A percentile compares a stretch with the other conserved stretches of the same genome.
Conservation (phyloP, 2,113 vertebrate genomes). For the Rhombomys opimus region DNA sequence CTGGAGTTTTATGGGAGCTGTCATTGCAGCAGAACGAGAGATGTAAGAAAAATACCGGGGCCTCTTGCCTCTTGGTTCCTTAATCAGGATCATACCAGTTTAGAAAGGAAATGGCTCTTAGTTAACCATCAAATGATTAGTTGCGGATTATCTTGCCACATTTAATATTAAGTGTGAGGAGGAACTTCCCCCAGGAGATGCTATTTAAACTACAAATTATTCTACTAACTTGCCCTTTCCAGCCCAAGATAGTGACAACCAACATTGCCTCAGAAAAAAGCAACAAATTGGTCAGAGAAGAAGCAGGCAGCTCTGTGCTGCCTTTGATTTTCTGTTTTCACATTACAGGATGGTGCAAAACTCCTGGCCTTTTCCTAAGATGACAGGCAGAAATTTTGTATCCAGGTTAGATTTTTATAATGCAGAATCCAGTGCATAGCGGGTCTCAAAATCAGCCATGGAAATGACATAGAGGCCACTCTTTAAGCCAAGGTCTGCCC, state of each 20-base stretch:
- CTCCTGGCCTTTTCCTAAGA: slow-evolving; percentile 75
- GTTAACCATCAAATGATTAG: slow-evolving; percentile 52
- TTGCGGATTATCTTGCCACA: slow-evolving; percentile 59
- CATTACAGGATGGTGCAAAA: slow-evolving; percentile 74
- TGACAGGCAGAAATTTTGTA: slow-evolving; percentile 85
- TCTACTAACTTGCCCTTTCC: slow-evolving; percentile 61
- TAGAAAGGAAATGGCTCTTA: slow-evolving; percentile 14
- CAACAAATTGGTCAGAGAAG: slow-evolving; percentile 49
- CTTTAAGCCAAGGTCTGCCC: background rate
- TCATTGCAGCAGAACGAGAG: slow-evolving; percentile 52
- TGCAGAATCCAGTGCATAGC: background rate
- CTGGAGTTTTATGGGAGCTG: slow-evolving; percentile 35
- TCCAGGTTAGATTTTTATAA: background rate
- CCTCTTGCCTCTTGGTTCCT: slow-evolving; percentile 55
- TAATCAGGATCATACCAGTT: slow-evolving; percentile 37
- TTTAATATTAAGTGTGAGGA: slow-evolving; percentile 51
- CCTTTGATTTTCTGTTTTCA: slow-evolving; percentile 72
- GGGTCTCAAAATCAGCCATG: background rate
- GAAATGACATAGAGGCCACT: slow-evolving; percentile 45
- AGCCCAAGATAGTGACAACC: slow-evolving; percentile 46
- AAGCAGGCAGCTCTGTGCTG: background rate
- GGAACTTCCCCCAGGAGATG: background rate
- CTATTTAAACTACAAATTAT: slow-evolving; percentile 52
- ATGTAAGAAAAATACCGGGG: slow-evolving; percentile 40
- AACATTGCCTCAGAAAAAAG: slow-evolving; percentile 43